phyloP scores from a whole-genome alignment of 2,888 invertebrate species.

The Meteorus cinctellus region DNA sequence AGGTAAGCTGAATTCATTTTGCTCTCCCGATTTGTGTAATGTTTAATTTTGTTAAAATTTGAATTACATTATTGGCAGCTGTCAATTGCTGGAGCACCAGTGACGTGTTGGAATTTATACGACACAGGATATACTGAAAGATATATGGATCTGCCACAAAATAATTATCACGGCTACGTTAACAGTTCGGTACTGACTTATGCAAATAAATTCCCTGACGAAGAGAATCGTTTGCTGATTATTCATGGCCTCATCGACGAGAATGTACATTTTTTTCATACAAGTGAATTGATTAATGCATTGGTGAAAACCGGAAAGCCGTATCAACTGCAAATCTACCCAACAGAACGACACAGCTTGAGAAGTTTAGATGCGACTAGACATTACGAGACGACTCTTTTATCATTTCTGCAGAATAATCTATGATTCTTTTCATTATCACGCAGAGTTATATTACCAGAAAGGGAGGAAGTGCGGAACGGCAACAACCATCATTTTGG shows the following conservation, averaged over 20 bases:
- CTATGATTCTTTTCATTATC: constrained; percentile 72
- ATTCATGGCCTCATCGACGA: constrained; percentile 99
- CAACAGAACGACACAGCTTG: constrained; percentile 96
- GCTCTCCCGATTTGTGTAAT: constrained; percentile 13
- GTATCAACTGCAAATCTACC: constrained; percentile 95
- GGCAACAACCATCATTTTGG: neutral
- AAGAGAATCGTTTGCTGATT: constrained; percentile 92
- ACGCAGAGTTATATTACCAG: constrained; percentile 8
- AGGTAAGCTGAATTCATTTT: constrained; percentile 75
- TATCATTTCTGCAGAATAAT: constrained; percentile 92
- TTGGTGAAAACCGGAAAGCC: constrained; percentile 97
- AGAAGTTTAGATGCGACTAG: constrained; percentile 94
- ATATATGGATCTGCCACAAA: constrained; percentile 92
- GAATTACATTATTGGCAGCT: constrained; percentile 69
- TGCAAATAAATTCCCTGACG: constrained; percentile 91
- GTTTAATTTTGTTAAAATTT: neutral
- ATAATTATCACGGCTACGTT: constrained; percentile 86
- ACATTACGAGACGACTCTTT: constrained; percentile 95
- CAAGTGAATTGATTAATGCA: constrained; percentile 91
- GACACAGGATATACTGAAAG: constrained; percentile 99
- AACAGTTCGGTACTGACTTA: constrained; percentile 90
- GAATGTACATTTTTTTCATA: constrained; percentile 98
- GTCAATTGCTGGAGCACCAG: constrained; percentile 97
- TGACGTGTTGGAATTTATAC: constrained; percentile 97
- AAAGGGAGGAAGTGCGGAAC: constrained; percentile 2